Conservation (phyloP, 2,113 vertebrate genomes). For the human region GRCh38 chr5:166817001-166817500, state of each 20-base stretch:
- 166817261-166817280: background rate
- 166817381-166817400: background rate
- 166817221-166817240: background rate
- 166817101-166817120: background rate
- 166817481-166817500: background rate
- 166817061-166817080: background rate
- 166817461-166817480: background rate
- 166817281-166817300: background rate
- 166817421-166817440: background rate
- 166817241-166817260: background rate
- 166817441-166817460: background rate
- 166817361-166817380: background rate
- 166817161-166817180: background rate
- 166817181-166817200: background rate
- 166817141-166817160: background rate
- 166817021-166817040: background rate
- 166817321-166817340: background rate
- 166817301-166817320: background rate
- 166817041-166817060: background rate
- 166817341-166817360: background rate
- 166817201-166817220: background rate
- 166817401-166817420: background rate
- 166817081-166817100: background rate
- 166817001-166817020: background rate
- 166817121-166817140: background rate